Conservation (phyloP, 2,797 vertebrate species). For the Muraenolepis orangiensis region DNA sequence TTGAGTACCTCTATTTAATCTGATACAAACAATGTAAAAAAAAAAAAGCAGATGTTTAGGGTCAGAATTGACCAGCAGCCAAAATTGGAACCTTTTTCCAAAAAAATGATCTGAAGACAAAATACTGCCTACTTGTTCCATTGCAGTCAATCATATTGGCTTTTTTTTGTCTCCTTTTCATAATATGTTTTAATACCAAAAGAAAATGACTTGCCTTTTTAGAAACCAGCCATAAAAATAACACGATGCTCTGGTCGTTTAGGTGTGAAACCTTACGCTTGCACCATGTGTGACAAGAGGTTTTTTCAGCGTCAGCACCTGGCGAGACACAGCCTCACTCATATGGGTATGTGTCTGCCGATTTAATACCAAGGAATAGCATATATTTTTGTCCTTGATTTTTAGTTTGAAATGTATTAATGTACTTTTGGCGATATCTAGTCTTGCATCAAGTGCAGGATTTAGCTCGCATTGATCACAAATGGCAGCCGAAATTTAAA, state of each 20-base stretch:
- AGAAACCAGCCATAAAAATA: slow-evolving; percentile 53
- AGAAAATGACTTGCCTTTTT: slow-evolving; percentile 60
- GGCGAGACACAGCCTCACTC: slow-evolving; percentile 79
- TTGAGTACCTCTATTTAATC: slow-evolving; percentile 23
- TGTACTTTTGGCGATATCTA: slow-evolving; percentile 35
- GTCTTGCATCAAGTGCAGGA: slow-evolving; percentile 51
- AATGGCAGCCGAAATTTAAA: slow-evolving; percentile 32
- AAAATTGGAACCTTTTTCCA: not conserved
- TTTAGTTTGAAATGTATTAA: slow-evolving; percentile 31
- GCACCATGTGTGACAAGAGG: slow-evolving; percentile 81
- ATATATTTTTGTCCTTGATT: slow-evolving; percentile 42
- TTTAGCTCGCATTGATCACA: slow-evolving; percentile 77
- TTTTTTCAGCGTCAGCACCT: slow-evolving; percentile 80
- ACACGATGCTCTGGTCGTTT: slow-evolving; percentile 70
- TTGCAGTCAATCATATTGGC: not conserved
- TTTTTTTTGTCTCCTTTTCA: not conserved
- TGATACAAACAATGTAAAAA: slow-evolving; percentile 33
- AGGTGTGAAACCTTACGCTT: slow-evolving; percentile 80
- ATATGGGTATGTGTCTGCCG: slow-evolving; percentile 75
- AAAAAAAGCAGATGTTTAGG: slow-evolving; percentile 33
- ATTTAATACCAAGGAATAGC: slow-evolving; percentile 58
- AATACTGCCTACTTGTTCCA: not conserved
- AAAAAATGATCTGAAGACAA: not conserved
- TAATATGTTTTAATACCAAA: slow-evolving; percentile 37
- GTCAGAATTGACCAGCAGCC: slow-evolving; percentile 65